Evolutionary conservation across 2,888 invertebrate genomes (phyloP), one percentile per base, ranked within the genome.

Genomic region (Dicycla oo): DNA sequence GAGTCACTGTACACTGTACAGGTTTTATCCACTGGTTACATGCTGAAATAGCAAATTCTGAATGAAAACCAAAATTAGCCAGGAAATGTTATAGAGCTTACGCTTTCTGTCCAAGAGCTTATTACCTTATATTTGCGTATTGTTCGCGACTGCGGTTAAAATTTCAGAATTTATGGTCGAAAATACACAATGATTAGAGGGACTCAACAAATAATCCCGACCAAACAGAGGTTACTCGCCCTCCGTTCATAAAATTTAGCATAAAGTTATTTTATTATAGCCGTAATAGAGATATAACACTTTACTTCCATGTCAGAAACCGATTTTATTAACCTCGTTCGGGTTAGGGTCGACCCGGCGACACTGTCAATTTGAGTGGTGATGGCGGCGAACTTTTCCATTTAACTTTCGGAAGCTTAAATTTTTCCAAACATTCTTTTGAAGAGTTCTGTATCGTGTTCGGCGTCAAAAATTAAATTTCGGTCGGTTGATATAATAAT

Each of bases 301-400:
- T 91, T 89, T 88, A 88, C 86, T 86, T 89, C 81, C 83, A 86
- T 89, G 89, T 89, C 88, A 87, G 87, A 88, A 87, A 88, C 88
- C 88, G 88, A 89, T 91, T 91, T 92, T 93, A 92, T 91, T 90
- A 91, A 91, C 92, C 91, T 89, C 87, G 86, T 89, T 89, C 83
- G 84, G 86, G 85, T 85, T 78, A 87, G 84, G 84, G 78, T 83
- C 86, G 78, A 80, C 85, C 87, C 84, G 85, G 85, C 88, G 90
- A 91, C 90, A 90, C 94, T 93, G 95, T 94, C 96, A 95, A 94
- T 95, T 94, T 93, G 90, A 89, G 90, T 81, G 58, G n/a, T n/a
- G n/a, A n/a, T n/a, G n/a, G n/a, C n/a, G n/a, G 84, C 83, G 89
- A 95, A 95, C 95, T 95, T 95, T 95, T 91, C 93, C 93, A 95